Evolutionary conservation across 1,140 invertebrate species (phyloP).

Genomic region (Steinernema khuongi): DNA sequence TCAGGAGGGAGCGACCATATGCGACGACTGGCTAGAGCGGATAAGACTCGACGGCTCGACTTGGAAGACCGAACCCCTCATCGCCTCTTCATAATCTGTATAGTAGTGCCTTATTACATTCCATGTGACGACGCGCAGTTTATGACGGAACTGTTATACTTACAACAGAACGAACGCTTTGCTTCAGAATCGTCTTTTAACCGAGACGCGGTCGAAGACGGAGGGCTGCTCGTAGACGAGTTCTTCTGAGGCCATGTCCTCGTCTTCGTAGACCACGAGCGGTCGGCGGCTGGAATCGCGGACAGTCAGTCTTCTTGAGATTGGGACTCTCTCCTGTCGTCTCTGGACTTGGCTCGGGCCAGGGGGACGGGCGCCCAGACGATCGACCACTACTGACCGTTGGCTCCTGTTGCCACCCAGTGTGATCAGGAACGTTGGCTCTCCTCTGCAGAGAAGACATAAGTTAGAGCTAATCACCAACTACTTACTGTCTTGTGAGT

Average conservation of each 20-base stretch:
- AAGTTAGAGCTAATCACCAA: neutral
- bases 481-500: neutral
- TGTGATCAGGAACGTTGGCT: neutral
- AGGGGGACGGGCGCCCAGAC: neutral
- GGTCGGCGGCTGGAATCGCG: neutral
- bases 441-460: neutral
- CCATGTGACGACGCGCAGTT: neutral
- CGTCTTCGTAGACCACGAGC: neutral
- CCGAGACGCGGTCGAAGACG: neutral
- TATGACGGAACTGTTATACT: neutral
- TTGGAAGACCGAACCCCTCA: slow-evolving; percentile 40
- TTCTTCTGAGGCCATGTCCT: neutral
- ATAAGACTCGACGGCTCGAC: slow-evolving; percentile 50
- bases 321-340: neutral
- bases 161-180: neutral
- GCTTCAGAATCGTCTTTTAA: neutral
- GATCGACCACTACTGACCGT: neutral
- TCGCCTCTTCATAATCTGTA: too few relatives aligned
- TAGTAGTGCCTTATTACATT: neutral
- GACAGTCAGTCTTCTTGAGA: neutral
- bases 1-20: slow-evolving; percentile 47
- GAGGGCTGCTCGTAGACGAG: neutral
- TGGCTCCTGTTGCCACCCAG: neutral
- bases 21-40: slow-evolving; percentile 55
- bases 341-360: neutral